Percentiles rank a stretch among this genome's conserved stretches.
These are phyloP conservation scores for Arrhopalites spinosus DNA, from an alignment of 2,888 invertebrate species.

Conservation along the genomic window DNA sequence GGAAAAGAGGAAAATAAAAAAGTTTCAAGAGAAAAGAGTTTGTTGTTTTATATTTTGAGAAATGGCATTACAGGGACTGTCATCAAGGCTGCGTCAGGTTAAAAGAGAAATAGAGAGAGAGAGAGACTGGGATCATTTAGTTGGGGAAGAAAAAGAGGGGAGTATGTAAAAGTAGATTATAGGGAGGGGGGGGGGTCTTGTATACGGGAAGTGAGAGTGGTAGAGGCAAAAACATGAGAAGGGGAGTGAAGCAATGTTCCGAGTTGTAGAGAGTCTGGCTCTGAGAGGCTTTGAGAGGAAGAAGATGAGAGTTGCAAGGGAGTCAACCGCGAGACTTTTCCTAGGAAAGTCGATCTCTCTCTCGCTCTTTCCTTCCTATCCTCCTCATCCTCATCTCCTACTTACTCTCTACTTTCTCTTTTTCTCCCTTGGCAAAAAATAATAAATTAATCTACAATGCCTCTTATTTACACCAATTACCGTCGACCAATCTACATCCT, in stretches of 20 bases:
- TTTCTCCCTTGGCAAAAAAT: no score
- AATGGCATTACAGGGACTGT: no score
- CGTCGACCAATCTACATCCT: no score
- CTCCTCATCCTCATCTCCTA: background rate
- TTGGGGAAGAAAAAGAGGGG: background rate
- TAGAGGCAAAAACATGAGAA: no score
- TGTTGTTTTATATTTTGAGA: no score
- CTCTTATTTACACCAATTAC: no score
- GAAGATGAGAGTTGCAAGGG: conserved; percentile 10
- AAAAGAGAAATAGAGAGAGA: background rate
- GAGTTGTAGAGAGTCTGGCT: no score
- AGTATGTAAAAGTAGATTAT: background rate
- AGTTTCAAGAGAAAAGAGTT: background rate
- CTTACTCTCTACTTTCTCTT: background rate
- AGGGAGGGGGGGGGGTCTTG: no score
- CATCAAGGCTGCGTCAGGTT: background rate
- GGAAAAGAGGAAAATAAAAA: background rate
- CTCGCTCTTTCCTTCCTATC: conserved; percentile 14
- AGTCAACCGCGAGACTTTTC: conserved; percentile 39
- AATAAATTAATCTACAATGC: no score
- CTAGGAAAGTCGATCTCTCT: conserved; percentile 29
- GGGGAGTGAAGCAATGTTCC: no score
- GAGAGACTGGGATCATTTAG: background rate
- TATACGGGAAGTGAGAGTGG: background rate
- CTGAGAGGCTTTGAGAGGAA: background rate